Percentiles rank a stretch among this genome's conserved stretches.
phyloP scores from a whole-genome alignment of 1,140 invertebrate species.

The Atopsyche davidsoni region DNA sequence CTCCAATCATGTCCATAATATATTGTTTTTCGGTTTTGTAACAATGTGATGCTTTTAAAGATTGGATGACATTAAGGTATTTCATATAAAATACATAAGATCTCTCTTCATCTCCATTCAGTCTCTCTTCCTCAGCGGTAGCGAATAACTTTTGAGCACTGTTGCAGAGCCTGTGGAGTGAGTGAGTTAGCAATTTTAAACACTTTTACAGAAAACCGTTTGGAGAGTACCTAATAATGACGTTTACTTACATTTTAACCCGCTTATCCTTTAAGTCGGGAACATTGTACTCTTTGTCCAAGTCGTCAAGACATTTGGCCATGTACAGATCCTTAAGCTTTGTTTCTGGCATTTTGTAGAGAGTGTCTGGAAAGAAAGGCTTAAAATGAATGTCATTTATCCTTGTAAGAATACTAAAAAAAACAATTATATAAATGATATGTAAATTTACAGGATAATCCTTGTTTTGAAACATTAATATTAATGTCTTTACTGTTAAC shows the following conservation, averaged over 20 bases:
- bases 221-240: neutral
- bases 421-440: no score
- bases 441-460: no score
- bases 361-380: no score
- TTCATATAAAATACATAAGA: conserved; percentile 66
- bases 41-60: conserved; percentile 50
- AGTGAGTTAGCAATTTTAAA: conserved; percentile 13
- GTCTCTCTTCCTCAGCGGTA: conserved; percentile 47
- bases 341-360: conserved; percentile 46
- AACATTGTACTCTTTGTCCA: conserved; percentile 47
- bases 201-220: neutral
- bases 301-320: conserved; percentile 47
- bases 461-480: no score
- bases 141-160: conserved; percentile 54
- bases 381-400: no score
- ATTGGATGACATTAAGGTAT: conserved; percentile 56
- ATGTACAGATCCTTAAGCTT: conserved; percentile 48
- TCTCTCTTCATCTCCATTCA: conserved; percentile 59
- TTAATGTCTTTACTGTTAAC: no score
- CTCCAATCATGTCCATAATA: conserved; percentile 50
- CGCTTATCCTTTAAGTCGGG: conserved; percentile 46
- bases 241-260: conserved; percentile 44
- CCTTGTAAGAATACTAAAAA: no score
- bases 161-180: conserved; percentile 43
- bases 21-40: conserved; percentile 51